Conservation (phyloP, 2,888 invertebrate genomes). For the Chironomus tentans region DNA sequence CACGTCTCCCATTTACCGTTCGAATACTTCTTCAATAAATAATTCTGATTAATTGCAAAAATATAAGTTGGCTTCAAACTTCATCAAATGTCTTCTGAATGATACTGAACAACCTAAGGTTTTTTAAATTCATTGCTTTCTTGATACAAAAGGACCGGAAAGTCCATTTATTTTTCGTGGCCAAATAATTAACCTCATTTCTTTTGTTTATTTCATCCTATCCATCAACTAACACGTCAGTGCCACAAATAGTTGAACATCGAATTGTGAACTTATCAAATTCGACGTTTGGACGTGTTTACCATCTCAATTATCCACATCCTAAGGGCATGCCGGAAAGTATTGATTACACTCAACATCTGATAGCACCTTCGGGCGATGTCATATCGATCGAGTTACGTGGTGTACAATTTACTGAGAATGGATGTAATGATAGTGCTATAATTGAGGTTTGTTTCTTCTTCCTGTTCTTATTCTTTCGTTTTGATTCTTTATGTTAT, state of each 20-base stretch:
- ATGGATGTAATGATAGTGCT: conserved; percentile 43
- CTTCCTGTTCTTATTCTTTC: too few species aligned
- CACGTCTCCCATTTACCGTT: too few species aligned
- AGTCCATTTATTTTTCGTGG: not conserved
- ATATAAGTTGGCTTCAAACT: too few species aligned
- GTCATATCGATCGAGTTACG: conserved; percentile 46
- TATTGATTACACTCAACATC: conserved; percentile 47
- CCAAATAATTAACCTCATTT: not conserved
- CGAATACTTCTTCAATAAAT: too few species aligned
- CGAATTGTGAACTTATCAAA: conserved; percentile 43
- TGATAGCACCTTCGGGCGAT: conserved; percentile 49
- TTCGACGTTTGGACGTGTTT: conserved; percentile 43
- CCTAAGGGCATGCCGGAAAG: conserved; percentile 41
- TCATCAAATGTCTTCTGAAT: too few species aligned
- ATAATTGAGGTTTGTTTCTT: conserved; percentile 45
- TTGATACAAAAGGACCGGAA: not conserved
- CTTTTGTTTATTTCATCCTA: not conserved
- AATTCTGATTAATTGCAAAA: too few species aligned
- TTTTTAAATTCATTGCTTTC: too few species aligned
- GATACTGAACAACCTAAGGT: too few species aligned
- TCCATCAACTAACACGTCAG: conserved; percentile 30
- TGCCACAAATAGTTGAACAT: conserved; percentile 40
- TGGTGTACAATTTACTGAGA: conserved; percentile 43
- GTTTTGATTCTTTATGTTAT: not conserved
- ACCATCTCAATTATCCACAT: conserved; percentile 52